Evolutionary conservation across 2,113 vertebrate species (phyloP), one percentile per base, ranked within the genome.

Genomic region (Grammomys dolichurus): DNA sequence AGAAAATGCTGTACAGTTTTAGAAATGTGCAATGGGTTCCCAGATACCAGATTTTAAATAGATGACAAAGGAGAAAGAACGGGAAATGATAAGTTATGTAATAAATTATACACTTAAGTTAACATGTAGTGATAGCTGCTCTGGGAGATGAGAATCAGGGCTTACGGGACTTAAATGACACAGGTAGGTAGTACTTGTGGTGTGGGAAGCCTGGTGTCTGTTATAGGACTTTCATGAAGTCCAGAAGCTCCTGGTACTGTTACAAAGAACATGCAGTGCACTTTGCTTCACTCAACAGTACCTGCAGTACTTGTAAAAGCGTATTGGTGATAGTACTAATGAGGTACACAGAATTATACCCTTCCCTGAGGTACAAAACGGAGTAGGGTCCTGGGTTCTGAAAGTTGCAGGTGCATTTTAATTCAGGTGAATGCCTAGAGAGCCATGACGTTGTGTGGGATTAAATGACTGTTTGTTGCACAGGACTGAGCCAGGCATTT

Each of bases 101-200:
- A 76, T 36, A 48, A 60, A 31, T 40, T 2, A 3, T 8, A 1
- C 12, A 7, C 56, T 46, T 72, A 40, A 73, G 6, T 82, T 28
- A 19, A 3, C 84, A 48, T 63, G 60, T 5, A n/a, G 24, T n/a
- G 58, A 31, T 9, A 3, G 6, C 24, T 69, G 0, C 63, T 75
- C 1, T 43, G 36, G 51, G 54, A 20, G 7, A 0, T 9, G 58
- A 48, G 48, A 54, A 33, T n/a, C 13, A 16, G 20, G 48, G 22
- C 24, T 73, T 24, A 1, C 17, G 40, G 77, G 33, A 33, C 0
- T 0, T 19, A n/a, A 17, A 11, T 20, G 43, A 65, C 3, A 13
- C 8, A 40, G 56, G 46, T 6, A 3, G 28, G 0, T 22, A 46
- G 40, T 13, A 10, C 20, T 13, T 12, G 77, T 13, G 0, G 22